Evolutionary conservation across 64 coral and sea anemone species (phyloP).

Genomic region (Montipora sp.): DNA sequence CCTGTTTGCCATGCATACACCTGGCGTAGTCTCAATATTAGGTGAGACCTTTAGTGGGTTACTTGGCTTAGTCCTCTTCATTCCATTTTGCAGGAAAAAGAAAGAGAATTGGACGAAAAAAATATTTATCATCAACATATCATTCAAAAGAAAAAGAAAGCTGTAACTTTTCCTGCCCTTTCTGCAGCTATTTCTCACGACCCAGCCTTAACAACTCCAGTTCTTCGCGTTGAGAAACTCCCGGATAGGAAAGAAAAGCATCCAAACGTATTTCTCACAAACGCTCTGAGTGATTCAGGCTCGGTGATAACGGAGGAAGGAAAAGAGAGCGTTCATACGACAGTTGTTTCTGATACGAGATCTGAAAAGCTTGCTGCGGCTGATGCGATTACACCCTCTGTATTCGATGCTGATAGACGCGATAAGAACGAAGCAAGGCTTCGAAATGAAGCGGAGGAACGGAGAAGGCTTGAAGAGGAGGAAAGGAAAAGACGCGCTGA

Average conservation of each 20-base stretch:
- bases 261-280: slow-evolving; percentile 52
- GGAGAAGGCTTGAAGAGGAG: slow-evolving; percentile 48
- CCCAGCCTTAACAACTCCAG: background rate
- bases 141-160: slow-evolving; percentile 68
- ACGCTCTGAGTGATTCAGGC: slow-evolving; percentile 37
- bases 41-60: background rate
- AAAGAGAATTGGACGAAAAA: slow-evolving; percentile 76
- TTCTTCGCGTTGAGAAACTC: background rate
- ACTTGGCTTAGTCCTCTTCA: background rate
- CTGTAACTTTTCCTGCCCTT: slow-evolving; percentile 32
- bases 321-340: background rate
- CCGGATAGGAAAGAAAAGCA: slow-evolving; percentile 4
- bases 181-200: background rate
- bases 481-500: slow-evolving; percentile 17
- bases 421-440: background rate
- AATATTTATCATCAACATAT: slow-evolving; percentile 94
- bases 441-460: slow-evolving; percentile 27
- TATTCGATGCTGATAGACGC: slow-evolving; percentile 25
- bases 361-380: background rate
- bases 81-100: slow-evolving; percentile 78
- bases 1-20: no score
- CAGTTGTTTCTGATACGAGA: background rate
- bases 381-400: background rate
- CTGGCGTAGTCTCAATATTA: background rate
- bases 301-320: slow-evolving; percentile 36